Evolutionary conservation across 2,888 invertebrate genomes (phyloP).

Genomic region (Liposcelis brunnea): DNA sequence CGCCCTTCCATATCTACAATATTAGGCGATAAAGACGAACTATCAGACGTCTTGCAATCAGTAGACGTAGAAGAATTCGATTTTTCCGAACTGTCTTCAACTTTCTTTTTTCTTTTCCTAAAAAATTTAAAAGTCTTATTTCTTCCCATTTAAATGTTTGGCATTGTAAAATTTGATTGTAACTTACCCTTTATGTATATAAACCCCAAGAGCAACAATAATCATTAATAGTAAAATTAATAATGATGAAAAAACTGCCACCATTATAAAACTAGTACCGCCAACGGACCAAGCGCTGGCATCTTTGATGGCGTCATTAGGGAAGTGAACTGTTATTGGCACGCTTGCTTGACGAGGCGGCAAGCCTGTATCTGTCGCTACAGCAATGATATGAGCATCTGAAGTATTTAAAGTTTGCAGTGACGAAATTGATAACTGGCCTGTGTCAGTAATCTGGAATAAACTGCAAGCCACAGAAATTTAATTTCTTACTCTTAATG

Average conservation of each 20-base stretch:
- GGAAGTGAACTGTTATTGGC: slow-evolving; percentile 32
- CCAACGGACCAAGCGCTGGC: slow-evolving; percentile 20
- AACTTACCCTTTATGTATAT: slow-evolving; percentile 57
- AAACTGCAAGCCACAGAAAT: slow-evolving; percentile 27
- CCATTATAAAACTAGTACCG: slow-evolving; percentile 29
- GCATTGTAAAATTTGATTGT: too few relatives aligned
- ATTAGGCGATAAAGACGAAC: background rate
- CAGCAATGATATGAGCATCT: slow-evolving; percentile 57
- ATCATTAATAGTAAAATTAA: slow-evolving; percentile 56
- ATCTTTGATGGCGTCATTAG: slow-evolving; percentile 24
- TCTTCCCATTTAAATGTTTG: too few relatives aligned
- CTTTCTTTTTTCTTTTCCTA: slow-evolving; percentile 23
- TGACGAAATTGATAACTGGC: slow-evolving; percentile 38
- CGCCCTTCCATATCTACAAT: background rate
- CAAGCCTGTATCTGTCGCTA: slow-evolving; percentile 66
- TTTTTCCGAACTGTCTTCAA: background rate
- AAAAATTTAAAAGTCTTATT: too few relatives aligned
- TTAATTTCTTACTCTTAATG: slow-evolving; percentile 22
- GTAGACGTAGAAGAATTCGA: background rate
- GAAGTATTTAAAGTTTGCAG: slow-evolving; percentile 31
- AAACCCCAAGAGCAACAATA: slow-evolving; percentile 54
- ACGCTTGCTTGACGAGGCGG: slow-evolving; percentile 55
- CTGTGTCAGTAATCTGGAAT: slow-evolving; percentile 44
- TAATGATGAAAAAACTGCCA: slow-evolving; percentile 51
- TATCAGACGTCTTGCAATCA: background rate